These are phyloP conservation scores for Trichosurus vulpecula DNA, from an alignment of 2,797 vertebrate genomes.

Conservation along the genomic window DNA sequence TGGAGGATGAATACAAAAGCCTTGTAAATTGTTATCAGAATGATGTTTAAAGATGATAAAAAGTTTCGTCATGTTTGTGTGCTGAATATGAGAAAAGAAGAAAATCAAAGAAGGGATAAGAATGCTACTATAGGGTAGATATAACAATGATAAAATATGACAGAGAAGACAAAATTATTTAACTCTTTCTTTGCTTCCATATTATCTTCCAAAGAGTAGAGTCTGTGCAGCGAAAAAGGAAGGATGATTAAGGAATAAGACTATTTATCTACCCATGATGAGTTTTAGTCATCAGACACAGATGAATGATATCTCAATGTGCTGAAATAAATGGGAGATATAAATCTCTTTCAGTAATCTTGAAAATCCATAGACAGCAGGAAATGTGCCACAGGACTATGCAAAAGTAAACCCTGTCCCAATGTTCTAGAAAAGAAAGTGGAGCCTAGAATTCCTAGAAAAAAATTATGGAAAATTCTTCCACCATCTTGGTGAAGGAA, in stretches of 20 bases:
- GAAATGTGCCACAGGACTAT: neutral
- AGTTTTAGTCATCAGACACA: neutral
- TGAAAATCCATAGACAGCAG: neutral
- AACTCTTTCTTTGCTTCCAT: neutral
- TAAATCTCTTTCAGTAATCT: neutral
- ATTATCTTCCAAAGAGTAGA: neutral
- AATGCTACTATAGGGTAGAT: neutral
- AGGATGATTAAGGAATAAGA: neutral
- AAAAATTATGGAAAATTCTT: neutral
- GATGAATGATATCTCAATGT: neutral
- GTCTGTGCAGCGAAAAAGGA: neutral
- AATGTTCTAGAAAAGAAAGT: neutral
- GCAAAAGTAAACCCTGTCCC: neutral
- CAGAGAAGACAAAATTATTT: neutral
- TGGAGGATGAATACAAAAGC: neutral
- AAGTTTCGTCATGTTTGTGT: neutral
- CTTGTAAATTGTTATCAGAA: neutral
- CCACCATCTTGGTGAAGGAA: neutral
- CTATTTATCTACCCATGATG: neutral
- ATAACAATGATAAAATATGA: neutral
- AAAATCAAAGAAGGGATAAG: neutral
- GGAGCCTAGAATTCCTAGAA: neutral
- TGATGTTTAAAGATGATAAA: neutral
- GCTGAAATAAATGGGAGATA: neutral
- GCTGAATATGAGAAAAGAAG: neutral